A percentile compares a stretch with the other conserved stretches of the same genome.
These are phyloP conservation scores for Polydesmus complanatus DNA, from an alignment of 2,888 invertebrate genomes.

Conservation along the genomic window DNA sequence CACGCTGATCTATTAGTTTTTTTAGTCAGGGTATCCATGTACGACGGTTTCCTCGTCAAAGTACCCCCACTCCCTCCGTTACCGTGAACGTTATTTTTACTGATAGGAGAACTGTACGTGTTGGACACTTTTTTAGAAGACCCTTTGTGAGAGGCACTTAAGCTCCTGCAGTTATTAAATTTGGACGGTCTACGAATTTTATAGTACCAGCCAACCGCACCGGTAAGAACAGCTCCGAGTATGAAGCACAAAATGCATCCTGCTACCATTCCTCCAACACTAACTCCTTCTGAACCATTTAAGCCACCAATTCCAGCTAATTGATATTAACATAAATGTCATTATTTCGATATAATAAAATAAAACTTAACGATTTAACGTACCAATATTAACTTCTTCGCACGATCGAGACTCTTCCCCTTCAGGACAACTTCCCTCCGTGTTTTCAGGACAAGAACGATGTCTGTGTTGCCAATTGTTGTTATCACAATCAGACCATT, in stretches of 20 bases:
- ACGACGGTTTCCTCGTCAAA: background rate
- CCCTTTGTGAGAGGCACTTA: background rate
- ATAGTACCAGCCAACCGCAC: slow-evolving; percentile 34
- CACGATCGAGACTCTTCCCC: slow-evolving; percentile 37
- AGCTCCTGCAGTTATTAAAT: background rate
- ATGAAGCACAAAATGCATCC: slow-evolving; percentile 23
- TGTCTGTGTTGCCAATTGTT: slow-evolving; percentile 53
- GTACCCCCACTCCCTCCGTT: background rate
- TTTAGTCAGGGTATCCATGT: background rate
- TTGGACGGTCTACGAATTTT: background rate
- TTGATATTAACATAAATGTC: background rate
- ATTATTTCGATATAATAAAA: background rate
- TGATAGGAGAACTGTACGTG: background rate
- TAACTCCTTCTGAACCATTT: background rate
- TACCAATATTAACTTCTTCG: slow-evolving; percentile 2
- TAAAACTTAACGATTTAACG: background rate
- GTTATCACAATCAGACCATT: slow-evolving; percentile 51
- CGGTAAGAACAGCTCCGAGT: slow-evolving; percentile 34
- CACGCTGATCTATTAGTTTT: slow-evolving; percentile 41
- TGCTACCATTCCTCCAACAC: slow-evolving; percentile 18
- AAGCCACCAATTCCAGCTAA: background rate
- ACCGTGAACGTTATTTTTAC: slow-evolving; percentile 5
- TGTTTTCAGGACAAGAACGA: slow-evolving; percentile 46
- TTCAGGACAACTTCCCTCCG: slow-evolving; percentile 50
- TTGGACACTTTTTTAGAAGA: background rate